Base-by-base conservation (phyloP, 2,797 vertebrate genomes). In the Anisognathus igniventris region DNA sequence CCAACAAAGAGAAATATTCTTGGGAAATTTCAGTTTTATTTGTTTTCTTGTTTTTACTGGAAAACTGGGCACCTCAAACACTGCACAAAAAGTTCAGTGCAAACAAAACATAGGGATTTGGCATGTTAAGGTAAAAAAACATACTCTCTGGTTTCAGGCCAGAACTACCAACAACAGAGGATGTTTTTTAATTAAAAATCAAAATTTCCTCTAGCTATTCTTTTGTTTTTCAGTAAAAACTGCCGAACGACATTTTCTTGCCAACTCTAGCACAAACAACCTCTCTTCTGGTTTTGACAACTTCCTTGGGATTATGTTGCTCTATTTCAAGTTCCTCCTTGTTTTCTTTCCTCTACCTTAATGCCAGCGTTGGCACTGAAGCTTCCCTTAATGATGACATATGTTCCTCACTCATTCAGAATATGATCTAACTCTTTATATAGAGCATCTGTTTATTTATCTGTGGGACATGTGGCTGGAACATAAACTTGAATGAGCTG, bases 391-490 rank as follows among this genome's bases (percentile, higher is more conserved):
- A 96, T 92, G 93, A 96, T 96, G 95, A 96, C 95, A 95, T 97
- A 96, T 96, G 96, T 95, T 97, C 92, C 90, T 96, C 92, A 76
- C 95, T 97, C 95, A 94, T 96, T 96, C 93, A 90, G 91, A 97
- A 84, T 96, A 96, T 95, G 95, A 97, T 96, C 95, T 96, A 95
- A 92, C 85, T 92, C 95, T 96, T 97, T 96, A 96, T 96, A 94
- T 92, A 93, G 92, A 96, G 93, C 96, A 97, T 96, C 96, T 97
- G 95, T 96, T 94, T 97, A 92, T 96, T 97, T 97, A 95, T 97
- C 95, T 94, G 94, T 92, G 91, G 96, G 95, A 96, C 96, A 97
- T 96, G 96, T 96, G 95, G 96, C 95, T 97, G 60, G 91, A 96
- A 96, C 93, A 96, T 96, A 96, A 97, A 96, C 95, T 93, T 95